phyloP scores from a whole-genome alignment of 2,888 invertebrate species.

The Drosophila merina region DNA sequence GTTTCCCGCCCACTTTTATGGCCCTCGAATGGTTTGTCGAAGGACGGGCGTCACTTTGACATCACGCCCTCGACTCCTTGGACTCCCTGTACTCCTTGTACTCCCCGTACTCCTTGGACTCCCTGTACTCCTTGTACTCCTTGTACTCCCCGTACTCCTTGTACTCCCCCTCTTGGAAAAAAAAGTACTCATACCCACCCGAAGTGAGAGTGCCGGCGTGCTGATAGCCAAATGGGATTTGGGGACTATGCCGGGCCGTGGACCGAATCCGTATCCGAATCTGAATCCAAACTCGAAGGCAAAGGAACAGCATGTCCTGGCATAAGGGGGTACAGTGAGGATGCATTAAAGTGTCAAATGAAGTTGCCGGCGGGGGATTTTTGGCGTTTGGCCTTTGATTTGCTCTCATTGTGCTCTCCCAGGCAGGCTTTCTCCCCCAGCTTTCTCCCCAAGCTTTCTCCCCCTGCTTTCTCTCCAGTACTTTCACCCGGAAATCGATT shows the following conservation, averaged over 20 bases:
- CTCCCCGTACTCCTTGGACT: too few species aligned
- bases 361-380: conserved; percentile 46
- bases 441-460: not conserved
- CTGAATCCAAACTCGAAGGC: not conserved
- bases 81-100: too few species aligned
- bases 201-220: conserved; percentile 30
- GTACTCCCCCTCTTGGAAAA: too few species aligned
- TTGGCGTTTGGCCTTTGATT: conserved; percentile 56
- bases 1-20: conserved; percentile 58
- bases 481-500: conserved; percentile 27
- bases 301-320: conserved; percentile 2
- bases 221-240: conserved; percentile 76
- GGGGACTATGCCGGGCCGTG: conserved; percentile 58
- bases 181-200: too few species aligned
- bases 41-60: conserved; percentile 41
- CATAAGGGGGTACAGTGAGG: conserved; percentile 2
- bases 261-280: not conserved
- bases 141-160: too few species aligned
- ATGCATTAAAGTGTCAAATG: conserved; percentile 65
- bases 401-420: conserved; percentile 31
- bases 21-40: conserved; percentile 49
- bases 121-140: too few species aligned
- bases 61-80: not conserved
- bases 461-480: too few species aligned
- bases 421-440: not conserved